Evolutionary conservation across 1,140 invertebrate species (phyloP), one percentile per base, ranked within the genome.

Genomic region (Dinothrombium tinctorium): DNA sequence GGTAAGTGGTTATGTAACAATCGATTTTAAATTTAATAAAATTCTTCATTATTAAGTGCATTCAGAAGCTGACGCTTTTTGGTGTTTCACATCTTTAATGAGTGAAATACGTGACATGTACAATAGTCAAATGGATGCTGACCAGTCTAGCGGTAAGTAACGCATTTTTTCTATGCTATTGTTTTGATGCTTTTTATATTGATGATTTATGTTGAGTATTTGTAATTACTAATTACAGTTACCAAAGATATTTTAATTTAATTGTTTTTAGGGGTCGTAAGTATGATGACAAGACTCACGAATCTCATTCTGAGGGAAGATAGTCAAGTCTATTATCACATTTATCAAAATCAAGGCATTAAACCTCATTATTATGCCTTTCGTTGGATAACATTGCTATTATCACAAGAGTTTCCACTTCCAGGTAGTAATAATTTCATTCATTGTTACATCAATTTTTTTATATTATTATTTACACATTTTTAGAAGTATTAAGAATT

Each of bases 41-140:
- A 7, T 12, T 32, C 20, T 28, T 32, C 20, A 7, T 14, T 37
- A 40, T 35, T 33, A 59, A 84, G 86, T 77, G 56, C 67, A 81
- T 57, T 89, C 90, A 1, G 92, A 98, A 59, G 82, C 87, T 0
- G 92, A 98, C 56, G 78, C 82, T 41, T 98, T 98, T 58, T 95
- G 87, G 57, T 90, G 86, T 53, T 98, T 96, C 53, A 96, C 87
- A 2, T 45, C 43, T 36, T 37, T 51, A 20, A 51, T 51, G 50
- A 42, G 44, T 33, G 89, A 96, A 60, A 94, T 95, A 35, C 62
- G 90, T 26, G 90, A 98, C 58, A 92, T 94, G 54, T 98, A 96
- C 57, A 94, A 96, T 44, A 81, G 84, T 54, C 80, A 79, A 0
- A 58, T 96, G 44, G 90, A 96, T 64, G 63, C 39, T 21, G 43